Conservation (phyloP, 2,888 invertebrate genomes). For the Pilophorus perplexus region DNA sequence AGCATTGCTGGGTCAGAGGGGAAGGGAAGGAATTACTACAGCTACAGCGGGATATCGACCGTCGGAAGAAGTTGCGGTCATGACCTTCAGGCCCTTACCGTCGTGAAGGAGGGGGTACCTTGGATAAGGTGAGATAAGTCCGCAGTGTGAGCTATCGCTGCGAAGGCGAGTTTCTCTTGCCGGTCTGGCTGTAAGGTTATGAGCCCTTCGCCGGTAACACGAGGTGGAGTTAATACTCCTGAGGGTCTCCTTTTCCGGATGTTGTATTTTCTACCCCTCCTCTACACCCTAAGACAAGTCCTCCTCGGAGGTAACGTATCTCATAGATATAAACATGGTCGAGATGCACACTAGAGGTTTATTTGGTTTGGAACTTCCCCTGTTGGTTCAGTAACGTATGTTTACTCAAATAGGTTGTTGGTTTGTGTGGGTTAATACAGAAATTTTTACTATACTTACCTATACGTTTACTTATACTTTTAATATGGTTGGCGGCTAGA, state of each 20-base stretch:
- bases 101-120: background rate
- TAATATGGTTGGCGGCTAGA: too few relatives aligned
- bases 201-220: background rate
- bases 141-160: constrained; percentile 17
- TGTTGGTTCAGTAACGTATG: too few relatives aligned
- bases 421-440: too few relatives aligned
- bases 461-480: too few relatives aligned
- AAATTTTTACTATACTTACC: too few relatives aligned
- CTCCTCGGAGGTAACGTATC: too few relatives aligned
- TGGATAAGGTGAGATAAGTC: constrained; percentile 21
- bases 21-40: background rate
- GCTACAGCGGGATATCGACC: constrained; percentile 14
- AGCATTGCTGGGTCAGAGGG: background rate
- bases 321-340: too few relatives aligned
- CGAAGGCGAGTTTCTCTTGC: background rate
- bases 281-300: too few relatives aligned
- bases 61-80: constrained; percentile 23
- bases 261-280: too few relatives aligned
- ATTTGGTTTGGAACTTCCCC: too few relatives aligned
- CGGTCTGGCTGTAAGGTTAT: background rate
- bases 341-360: too few relatives aligned
- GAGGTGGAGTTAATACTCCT: constrained; percentile 4
- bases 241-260: constrained; percentile 14
- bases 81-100: constrained; percentile 13
- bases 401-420: too few relatives aligned